Percentiles rank a stretch among this genome's conserved stretches.
These are phyloP conservation scores for Heliothis subflexa DNA, from an alignment of 1,140 invertebrate species.

Conservation along the genomic window DNA sequence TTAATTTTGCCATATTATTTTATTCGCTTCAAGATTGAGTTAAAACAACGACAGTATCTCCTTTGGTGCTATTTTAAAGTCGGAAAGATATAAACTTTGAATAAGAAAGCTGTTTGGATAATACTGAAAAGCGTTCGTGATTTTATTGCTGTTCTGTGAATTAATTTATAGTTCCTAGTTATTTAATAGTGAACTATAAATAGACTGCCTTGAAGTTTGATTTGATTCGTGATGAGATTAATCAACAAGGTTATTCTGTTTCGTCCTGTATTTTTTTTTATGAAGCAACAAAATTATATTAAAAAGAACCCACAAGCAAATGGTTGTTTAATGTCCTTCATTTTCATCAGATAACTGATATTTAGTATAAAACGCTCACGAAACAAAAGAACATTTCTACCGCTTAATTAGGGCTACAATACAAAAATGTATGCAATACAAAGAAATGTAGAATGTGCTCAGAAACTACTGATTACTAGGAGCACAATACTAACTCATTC, in stretches of 20 bases:
- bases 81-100: conserved; percentile 11
- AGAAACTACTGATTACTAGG: conserved; percentile 28
- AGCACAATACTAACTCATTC: conserved; percentile 29
- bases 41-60: conserved; percentile 5
- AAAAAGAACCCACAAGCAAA: no score
- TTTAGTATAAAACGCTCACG: neutral
- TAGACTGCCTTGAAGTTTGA: no score
- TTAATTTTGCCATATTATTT: conserved; percentile 27
- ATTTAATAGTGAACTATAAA: no score
- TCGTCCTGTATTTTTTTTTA: no score
- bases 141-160: neutral
- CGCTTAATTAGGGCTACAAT: conserved; percentile 5
- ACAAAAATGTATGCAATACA: neutral
- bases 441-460: conserved; percentile 20
- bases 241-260: no score
- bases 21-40: conserved; percentile 11
- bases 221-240: no score
- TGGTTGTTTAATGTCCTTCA: no score
- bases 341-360: neutral
- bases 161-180: neutral
- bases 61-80: conserved; percentile 11
- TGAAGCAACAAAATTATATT: no score
- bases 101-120: conserved; percentile 12
- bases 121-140: neutral
- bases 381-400: neutral